phyloP scores from a whole-genome alignment of 2,888 invertebrate genomes.

The Drosophila longiperda region DNA sequence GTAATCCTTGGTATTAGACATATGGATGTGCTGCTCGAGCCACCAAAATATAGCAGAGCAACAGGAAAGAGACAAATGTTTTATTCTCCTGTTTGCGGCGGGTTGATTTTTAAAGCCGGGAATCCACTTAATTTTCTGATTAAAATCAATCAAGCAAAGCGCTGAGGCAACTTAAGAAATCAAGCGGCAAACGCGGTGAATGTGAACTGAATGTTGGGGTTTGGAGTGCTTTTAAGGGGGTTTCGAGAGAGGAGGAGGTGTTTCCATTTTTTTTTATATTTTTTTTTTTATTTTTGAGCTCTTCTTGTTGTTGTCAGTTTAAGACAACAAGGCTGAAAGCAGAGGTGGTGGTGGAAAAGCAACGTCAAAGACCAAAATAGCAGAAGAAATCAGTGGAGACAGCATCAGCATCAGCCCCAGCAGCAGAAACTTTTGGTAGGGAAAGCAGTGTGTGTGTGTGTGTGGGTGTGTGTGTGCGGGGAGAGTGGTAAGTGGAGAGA shows the following conservation, averaged over 20 bases:
- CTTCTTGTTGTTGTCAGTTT: slow-evolving; percentile 31
- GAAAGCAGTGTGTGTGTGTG: background rate
- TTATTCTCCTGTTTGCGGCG: background rate
- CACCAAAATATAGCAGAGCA: background rate
- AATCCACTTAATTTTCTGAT: slow-evolving; percentile 80
- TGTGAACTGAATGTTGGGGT: slow-evolving; percentile 10
- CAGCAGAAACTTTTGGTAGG: background rate
- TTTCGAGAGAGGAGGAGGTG: background rate
- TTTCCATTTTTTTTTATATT: background rate
- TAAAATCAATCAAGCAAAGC: slow-evolving; percentile 78
- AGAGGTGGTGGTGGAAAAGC: slow-evolving; percentile 4
- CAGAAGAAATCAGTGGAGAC: slow-evolving; percentile 28
- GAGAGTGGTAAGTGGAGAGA: background rate
- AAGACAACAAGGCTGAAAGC: slow-evolving; percentile 37
- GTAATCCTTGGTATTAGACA: slow-evolving; percentile 1
- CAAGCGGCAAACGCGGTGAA: slow-evolving; percentile 35
- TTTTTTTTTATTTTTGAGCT: background rate
- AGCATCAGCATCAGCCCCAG: slow-evolving; percentile 10
- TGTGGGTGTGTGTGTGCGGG: background rate
- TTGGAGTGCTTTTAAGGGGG: background rate
- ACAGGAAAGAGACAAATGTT: background rate
- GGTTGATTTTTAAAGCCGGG: slow-evolving; percentile 38
- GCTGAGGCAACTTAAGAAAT: slow-evolving; percentile 55
- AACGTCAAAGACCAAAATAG: slow-evolving; percentile 19
- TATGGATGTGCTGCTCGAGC: background rate